phyloP scores from a whole-genome alignment of 2,797 vertebrate genomes.

The Falco peregrinus region DNA sequence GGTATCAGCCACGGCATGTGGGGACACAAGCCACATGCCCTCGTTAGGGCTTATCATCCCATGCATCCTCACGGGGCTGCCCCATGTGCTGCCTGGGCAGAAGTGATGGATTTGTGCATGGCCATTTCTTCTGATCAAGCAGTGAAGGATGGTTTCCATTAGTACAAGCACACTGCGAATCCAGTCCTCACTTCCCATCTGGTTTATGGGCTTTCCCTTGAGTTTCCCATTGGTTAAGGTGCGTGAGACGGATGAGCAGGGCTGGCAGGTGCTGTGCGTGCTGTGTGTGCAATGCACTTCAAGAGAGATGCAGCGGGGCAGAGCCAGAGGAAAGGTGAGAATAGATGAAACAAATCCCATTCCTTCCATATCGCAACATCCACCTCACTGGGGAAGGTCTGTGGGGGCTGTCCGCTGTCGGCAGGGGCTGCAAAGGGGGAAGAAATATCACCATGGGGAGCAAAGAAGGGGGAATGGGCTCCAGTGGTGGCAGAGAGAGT shows the following conservation, averaged over 20 bases:
- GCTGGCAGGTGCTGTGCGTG: background rate
- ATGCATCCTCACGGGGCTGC: background rate
- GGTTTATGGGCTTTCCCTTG: background rate
- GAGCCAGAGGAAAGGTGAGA: background rate
- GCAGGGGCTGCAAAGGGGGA: background rate
- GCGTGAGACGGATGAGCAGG: background rate
- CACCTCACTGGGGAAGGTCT: background rate
- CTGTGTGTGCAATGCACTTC: accelerated
- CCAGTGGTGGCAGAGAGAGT: background rate
- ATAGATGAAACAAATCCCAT: background rate
- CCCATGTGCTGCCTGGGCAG: background rate
- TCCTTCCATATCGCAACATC: background rate
- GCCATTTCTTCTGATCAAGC: background rate
- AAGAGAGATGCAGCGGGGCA: background rate
- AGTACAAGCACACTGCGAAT: background rate
- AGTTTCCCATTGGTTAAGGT: background rate
- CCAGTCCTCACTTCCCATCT: background rate
- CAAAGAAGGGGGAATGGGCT: background rate
- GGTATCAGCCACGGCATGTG: background rate
- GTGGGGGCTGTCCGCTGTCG: accelerated
- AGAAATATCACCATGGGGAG: background rate
- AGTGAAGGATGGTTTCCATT: background rate
- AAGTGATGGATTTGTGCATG: background rate
- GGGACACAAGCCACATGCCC: background rate
- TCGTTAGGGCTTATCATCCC: background rate